Percentiles rank a stretch among this genome's conserved stretches.
Conservation (phyloP, 2,888 invertebrate genomes). For the Sepioteuthis lessoniana region DNA sequence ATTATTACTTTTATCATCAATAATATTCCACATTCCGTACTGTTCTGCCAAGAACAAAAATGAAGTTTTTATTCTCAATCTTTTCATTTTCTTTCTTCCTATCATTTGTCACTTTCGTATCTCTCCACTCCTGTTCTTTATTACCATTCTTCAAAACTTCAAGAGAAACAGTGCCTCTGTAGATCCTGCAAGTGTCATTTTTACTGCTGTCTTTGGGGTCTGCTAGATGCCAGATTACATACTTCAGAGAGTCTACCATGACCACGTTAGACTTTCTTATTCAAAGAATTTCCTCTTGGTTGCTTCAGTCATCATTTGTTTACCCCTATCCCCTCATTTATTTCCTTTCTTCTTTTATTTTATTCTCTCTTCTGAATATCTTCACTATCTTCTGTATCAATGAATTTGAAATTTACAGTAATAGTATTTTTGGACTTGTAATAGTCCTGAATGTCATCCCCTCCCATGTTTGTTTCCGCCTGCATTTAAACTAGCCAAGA, state of each 20-base stretch:
- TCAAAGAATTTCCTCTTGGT: background rate
- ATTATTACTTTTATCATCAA: background rate
- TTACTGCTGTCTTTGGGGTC: conserved; percentile 33
- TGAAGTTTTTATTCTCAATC: background rate
- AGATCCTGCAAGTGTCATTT: conserved; percentile 21
- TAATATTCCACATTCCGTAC: background rate
- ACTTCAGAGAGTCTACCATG: conserved; percentile 14
- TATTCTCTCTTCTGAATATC: background rate
- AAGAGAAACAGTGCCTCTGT: background rate
- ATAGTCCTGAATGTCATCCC: background rate
- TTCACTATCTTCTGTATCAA: background rate
- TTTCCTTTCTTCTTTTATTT: background rate
- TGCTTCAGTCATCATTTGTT: conserved; percentile 8
- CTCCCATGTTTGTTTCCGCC: background rate
- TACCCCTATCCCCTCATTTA: background rate
- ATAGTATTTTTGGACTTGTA: conserved; percentile 6
- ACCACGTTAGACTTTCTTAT: background rate
- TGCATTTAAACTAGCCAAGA: background rate
- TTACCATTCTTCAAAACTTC: background rate
- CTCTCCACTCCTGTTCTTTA: background rate
- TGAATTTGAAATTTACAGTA: background rate
- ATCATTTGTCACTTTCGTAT: background rate
- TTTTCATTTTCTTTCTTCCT: background rate
- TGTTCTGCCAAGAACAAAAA: background rate
- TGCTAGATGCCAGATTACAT: conserved; percentile 16